phyloP scores from a whole-genome alignment of 2,113 vertebrate species.

The Oryzias javanicus region DNA sequence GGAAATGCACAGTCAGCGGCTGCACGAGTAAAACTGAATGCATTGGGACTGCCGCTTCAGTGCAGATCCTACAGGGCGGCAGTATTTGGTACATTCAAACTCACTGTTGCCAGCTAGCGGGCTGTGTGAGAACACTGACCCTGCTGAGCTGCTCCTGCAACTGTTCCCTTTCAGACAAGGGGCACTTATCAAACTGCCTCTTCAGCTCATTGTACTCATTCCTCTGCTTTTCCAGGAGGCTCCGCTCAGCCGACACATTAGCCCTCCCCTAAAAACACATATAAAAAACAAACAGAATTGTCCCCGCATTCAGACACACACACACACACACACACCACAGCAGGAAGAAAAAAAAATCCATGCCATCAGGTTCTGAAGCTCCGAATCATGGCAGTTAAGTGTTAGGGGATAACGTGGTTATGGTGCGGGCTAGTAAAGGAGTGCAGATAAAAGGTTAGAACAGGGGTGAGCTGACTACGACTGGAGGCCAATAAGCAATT shows the following conservation, averaged over 20 bases:
- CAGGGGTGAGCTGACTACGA: too few species aligned
- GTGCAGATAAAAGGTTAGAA: slow-evolving; percentile 1
- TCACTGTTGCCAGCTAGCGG: slow-evolving; percentile 71
- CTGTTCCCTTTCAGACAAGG: slow-evolving; percentile 94
- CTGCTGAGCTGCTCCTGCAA: slow-evolving; percentile 95
- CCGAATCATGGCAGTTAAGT: slow-evolving; percentile 33
- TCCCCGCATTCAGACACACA: slow-evolving; percentile 37
- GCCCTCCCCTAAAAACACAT: slow-evolving; percentile 91
- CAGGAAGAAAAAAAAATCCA: slow-evolving; percentile 64
- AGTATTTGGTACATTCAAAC: slow-evolving; percentile 59
- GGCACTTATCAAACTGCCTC: slow-evolving; percentile 97
- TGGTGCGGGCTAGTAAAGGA: slow-evolving; percentile 17
- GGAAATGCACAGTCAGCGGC: slow-evolving; percentile 30
- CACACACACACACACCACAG: slow-evolving; percentile 40
- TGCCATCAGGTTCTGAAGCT: slow-evolving; percentile 53
- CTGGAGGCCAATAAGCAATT: too few species aligned
- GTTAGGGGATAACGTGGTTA: slow-evolving; percentile 37
- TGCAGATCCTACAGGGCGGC: slow-evolving; percentile 42
- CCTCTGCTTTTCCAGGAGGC: slow-evolving; percentile 90
- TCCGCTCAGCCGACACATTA: slow-evolving; percentile 92
- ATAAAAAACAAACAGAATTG: slow-evolving; percentile 59
- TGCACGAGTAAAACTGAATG: slow-evolving; percentile 26
- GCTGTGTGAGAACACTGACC: slow-evolving; percentile 88
- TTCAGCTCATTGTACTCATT: slow-evolving; percentile 92
- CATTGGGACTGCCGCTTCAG: slow-evolving; percentile 27